These are phyloP conservation scores for Drosophila littoralis DNA, from an alignment of 1,140 invertebrate genomes.

Conservation along the genomic window DNA sequence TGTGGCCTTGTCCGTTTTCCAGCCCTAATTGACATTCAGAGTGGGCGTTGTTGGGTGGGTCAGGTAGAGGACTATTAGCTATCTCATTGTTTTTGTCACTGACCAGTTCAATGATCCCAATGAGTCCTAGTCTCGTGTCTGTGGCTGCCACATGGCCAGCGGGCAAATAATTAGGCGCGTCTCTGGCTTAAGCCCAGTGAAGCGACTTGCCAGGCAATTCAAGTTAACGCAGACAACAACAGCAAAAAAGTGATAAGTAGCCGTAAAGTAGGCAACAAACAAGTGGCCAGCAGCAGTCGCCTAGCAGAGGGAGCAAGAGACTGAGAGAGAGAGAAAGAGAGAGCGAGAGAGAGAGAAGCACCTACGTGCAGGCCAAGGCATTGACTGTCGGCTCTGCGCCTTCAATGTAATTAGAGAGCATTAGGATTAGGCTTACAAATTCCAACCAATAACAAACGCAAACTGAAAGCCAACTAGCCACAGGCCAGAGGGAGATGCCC, in stretches of 20 bases:
- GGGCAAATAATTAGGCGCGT: constrained; percentile 71
- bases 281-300: constrained; percentile 40
- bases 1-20: not conserved
- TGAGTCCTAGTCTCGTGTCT: not conserved
- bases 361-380: not conserved
- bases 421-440: constrained; percentile 70
- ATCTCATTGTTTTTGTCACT: constrained; percentile 6
- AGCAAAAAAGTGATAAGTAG: constrained; percentile 69
- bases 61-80: not conserved
- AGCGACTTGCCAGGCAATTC: constrained; percentile 18
- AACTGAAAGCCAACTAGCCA: constrained; percentile 51
- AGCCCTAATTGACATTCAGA: not conserved
- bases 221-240: constrained; percentile 15
- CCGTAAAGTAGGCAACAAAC: constrained; percentile 64
- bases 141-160: constrained; percentile 30
- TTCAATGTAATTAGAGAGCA: constrained; percentile 79
- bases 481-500: constrained; percentile 12
- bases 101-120: constrained; percentile 54
- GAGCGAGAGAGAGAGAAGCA: not conserved
- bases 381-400: constrained; percentile 37
- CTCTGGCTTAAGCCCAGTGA: constrained; percentile 41
- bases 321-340: no score
- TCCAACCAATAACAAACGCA: constrained; percentile 50
- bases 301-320: constrained; percentile 2
- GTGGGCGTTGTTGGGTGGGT: not conserved